These are phyloP conservation scores for Rhabdomys dilectus DNA, from an alignment of 2,113 vertebrate species.

Conservation along the genomic window DNA sequence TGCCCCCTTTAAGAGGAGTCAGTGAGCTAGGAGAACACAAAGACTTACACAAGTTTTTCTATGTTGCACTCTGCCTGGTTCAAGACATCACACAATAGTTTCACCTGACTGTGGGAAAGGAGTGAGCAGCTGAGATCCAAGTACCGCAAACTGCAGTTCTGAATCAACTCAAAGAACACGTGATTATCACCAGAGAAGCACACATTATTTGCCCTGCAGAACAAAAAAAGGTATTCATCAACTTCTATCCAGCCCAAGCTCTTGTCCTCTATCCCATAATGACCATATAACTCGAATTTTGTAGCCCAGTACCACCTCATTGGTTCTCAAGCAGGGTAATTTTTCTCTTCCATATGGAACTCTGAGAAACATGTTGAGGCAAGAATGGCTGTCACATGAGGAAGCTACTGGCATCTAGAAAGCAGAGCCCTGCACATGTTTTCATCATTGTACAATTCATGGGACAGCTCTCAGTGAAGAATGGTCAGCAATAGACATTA, in stretches of 20 bases:
- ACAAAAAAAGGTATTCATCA: neutral
- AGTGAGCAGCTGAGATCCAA: neutral
- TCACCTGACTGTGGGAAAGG: accelerated
- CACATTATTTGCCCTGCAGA: neutral
- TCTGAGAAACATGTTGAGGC: neutral
- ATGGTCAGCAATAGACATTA: neutral
- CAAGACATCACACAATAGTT: neutral
- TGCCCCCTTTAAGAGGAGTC: neutral
- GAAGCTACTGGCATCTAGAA: no score
- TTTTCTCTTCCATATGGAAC: neutral
- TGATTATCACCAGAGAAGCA: accelerated
- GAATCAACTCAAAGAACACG: neutral
- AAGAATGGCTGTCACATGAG: neutral
- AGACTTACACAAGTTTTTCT: slow-evolving; percentile 31
- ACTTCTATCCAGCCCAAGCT: no score
- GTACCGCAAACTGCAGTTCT: neutral
- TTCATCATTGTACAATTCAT: accelerated
- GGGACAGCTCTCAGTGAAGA: neutral
- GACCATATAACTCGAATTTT: neutral
- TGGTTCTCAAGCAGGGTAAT: no score
- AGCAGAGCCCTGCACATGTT: neutral
- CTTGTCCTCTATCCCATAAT: accelerated
- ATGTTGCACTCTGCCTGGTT: neutral
- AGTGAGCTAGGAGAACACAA: accelerated
- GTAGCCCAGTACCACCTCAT: neutral